Conservation (phyloP, 1,140 invertebrate genomes). For the Drosophila elegans region DNA sequence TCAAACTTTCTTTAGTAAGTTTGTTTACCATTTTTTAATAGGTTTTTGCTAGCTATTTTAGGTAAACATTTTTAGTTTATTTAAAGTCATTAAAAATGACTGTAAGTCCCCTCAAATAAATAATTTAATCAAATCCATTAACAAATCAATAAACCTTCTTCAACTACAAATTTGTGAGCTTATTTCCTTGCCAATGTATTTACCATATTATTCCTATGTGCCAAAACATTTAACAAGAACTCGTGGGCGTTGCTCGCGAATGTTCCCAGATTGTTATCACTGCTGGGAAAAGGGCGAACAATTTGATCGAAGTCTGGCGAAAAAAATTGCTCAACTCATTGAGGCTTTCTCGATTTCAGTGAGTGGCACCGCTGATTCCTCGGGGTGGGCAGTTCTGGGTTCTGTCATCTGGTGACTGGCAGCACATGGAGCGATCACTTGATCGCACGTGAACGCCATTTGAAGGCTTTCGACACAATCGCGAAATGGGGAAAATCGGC, state of each 20-base stretch:
- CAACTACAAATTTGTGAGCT: not conserved
- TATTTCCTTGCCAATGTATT: not conserved
- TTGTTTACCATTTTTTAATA: no score
- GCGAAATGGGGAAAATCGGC: slow-evolving; percentile 30
- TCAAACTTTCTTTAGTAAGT: no score
- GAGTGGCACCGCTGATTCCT: slow-evolving; percentile 13
- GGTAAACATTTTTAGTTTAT: no score
- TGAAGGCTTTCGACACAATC: slow-evolving; percentile 41
- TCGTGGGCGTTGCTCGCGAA: slow-evolving; percentile 5
- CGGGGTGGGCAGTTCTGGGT: not conserved
- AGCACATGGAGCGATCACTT: slow-evolving; percentile 74
- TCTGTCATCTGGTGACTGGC: slow-evolving; percentile 32
- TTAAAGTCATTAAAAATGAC: no score
- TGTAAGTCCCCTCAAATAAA: no score
- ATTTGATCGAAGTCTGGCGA: slow-evolving; percentile 34
- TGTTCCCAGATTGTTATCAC: slow-evolving; percentile 21
- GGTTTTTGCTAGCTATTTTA: no score
- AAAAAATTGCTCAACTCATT: slow-evolving; percentile 72
- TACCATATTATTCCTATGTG: not conserved
- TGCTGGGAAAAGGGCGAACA: slow-evolving; percentile 23
- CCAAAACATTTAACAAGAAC: not conserved
- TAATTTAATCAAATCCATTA: no score
- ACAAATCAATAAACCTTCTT: no score
- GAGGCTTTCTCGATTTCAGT: slow-evolving; percentile 30
- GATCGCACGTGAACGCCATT: slow-evolving; percentile 74